Evolutionary conservation across 2,797 vertebrate species (phyloP).

Genomic region (Cottoperca gobio): DNA sequence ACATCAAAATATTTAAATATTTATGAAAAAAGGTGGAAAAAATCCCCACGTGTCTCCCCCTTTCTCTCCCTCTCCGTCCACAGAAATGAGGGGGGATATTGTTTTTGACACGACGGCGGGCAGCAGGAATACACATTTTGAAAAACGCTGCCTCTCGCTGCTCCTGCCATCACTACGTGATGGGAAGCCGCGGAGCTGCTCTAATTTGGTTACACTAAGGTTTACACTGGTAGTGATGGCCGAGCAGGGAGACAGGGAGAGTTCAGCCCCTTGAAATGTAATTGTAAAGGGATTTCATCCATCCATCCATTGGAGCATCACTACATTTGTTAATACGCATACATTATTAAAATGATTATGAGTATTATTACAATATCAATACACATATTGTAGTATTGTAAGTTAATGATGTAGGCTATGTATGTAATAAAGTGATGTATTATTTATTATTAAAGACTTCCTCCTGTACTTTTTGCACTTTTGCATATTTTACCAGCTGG

Average conservation of each 20-base stretch:
- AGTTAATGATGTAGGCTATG: neutral
- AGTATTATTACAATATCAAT: neutral
- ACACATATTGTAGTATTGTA: neutral
- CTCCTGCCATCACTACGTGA: constrained; percentile 85
- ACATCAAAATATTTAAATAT: constrained; percentile 55
- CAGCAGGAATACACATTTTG: constrained; percentile 72
- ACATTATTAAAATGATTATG: neutral
- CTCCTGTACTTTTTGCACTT: constrained; percentile 12
- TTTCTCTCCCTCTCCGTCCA: constrained; percentile 38
- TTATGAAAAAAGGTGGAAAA: constrained; percentile 42
- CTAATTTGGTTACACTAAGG: constrained; percentile 86
- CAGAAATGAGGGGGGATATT: constrained; percentile 79
- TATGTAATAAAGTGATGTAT: constrained; percentile 18
- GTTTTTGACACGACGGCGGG: constrained; percentile 83
- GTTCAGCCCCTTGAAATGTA: constrained; percentile 31
- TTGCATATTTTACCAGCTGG: constrained; percentile 23
- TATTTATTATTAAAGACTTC: neutral
- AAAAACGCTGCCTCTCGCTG: constrained; percentile 74
- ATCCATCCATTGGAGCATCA: neutral
- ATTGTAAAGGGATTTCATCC: constrained; percentile 39
- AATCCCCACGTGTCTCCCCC: neutral
- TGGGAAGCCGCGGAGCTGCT: constrained; percentile 74
- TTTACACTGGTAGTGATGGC: constrained; percentile 81
- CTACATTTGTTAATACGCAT: neutral
- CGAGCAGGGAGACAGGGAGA: constrained; percentile 29